These are phyloP conservation scores for Xylota sylvarum DNA, from an alignment of 2,888 invertebrate genomes.

Conservation along the genomic window DNA sequence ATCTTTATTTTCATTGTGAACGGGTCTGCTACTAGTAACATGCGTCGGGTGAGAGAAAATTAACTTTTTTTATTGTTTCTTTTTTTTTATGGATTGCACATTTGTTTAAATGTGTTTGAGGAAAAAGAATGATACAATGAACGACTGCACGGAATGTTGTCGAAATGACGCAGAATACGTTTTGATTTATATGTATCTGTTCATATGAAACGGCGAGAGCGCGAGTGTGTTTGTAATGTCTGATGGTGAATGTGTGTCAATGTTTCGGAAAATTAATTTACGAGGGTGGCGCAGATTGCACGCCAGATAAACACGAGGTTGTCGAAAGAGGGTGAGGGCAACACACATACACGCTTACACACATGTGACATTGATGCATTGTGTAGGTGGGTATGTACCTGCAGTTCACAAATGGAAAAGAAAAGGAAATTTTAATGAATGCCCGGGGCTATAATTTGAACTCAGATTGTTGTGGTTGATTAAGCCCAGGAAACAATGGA, in stretches of 20 bases:
- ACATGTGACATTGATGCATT: constrained; percentile 36
- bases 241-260: constrained; percentile 65
- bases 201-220: no score
- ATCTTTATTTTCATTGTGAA: neutral
- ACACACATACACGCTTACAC: neutral
- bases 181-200: constrained; percentile 18
- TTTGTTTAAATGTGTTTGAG: neutral
- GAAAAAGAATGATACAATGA: neutral
- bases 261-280: constrained; percentile 66
- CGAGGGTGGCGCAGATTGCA: constrained; percentile 48
- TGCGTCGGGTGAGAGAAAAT: neutral
- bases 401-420: constrained; percentile 11
- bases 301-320: constrained; percentile 48
- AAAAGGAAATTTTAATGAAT: constrained; percentile 41
- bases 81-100: neutral
- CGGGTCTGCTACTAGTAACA: neutral
- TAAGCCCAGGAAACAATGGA: constrained; percentile 10
- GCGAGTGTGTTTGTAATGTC: constrained; percentile 10
- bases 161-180: constrained; percentile 23
- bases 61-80: neutral
- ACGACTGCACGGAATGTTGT: constrained; percentile 5
- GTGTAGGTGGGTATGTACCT: neutral
- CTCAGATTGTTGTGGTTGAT: constrained; percentile 38
- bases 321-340: neutral
- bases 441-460: constrained; percentile 32